Evolutionary conservation across 2,888 invertebrate genomes (phyloP), one percentile per base, ranked within the genome.

Genomic region (Drosophila histrio): DNA sequence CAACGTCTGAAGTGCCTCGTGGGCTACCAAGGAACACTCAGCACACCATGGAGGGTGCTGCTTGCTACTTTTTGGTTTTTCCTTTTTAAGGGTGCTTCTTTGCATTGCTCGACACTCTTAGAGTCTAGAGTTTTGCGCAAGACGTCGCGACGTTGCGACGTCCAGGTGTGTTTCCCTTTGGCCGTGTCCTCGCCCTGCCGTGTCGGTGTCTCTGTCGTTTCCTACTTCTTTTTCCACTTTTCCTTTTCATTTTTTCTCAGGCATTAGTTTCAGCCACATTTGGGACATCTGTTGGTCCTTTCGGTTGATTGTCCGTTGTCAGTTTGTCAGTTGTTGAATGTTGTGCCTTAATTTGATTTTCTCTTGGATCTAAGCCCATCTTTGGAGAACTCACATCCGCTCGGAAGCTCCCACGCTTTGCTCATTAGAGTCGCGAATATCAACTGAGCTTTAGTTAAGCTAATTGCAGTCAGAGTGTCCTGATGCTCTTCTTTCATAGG

Each of bases 361-460:
- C 17, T 24, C 44, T 32, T 30, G 13, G 22, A 39, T 53, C 72
- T 61, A 77, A 73, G 43, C 34, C 59, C 65, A 53, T 34, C 50
- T 46, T 39, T 15, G n/a, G 9, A 8, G n/a, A 15, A 11, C 11
- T 44, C 34, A 59, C 58, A 72, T 74, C 74, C 74, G 66, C 26
- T 66, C 67, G 72, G 85, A 87, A 82, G 87, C 81, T 82, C 82
- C 82, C 82, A 83, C 86, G 82, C 88, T 73, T 38, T 15, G 38
- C 43, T 61, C 56, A 72, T 58, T 64, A 59, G 66, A 57, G 53
- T 21, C 22, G n/a, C 17, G 19, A 15, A 8, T 58, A 41, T 66
- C 26, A 44, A 44, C 26, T 44, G 28, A 44, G 59, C 56, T 77
- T 67, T 46, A 30, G 50, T 69, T 61, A 26, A 38, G 73, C 82